phyloP scores from a whole-genome alignment of 2,888 invertebrate species.

The Syrphus vitripennis region DNA sequence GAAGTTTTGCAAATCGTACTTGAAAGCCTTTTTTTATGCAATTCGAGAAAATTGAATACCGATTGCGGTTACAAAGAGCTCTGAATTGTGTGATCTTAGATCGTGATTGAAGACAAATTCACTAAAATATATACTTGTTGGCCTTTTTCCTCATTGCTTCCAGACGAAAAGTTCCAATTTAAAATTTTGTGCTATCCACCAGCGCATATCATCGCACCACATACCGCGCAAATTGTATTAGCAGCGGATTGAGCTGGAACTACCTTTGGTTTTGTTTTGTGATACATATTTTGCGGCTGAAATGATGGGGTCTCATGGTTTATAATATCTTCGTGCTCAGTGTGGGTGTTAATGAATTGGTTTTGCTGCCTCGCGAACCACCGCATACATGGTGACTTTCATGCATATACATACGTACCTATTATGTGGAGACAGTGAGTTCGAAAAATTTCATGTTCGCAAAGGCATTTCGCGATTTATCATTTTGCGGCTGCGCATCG shows the following conservation, averaged over 20 bases:
- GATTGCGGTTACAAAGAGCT: constrained; percentile 56
- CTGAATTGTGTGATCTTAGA: constrained; percentile 41
- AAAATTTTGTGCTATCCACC: background rate
- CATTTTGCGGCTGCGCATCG: constrained; percentile 22
- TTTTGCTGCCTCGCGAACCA: constrained; percentile 34
- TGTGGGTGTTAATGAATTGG: constrained; percentile 68
- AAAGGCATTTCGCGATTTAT: constrained; percentile 50
- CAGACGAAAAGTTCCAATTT: background rate
- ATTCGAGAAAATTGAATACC: constrained; percentile 61
- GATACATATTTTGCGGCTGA: constrained; percentile 59
- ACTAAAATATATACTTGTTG: constrained; percentile 31
- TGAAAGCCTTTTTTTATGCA: constrained; percentile 40
- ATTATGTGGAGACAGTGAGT: constrained; percentile 24
- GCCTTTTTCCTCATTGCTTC: constrained; percentile 31
- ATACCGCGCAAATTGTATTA: constrained; percentile 25
- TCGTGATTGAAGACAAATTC: constrained; percentile 53
- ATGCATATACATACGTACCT: background rate
- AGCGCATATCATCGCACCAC: background rate
- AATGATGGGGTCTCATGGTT: constrained; percentile 53
- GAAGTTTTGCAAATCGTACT: constrained; percentile 59
- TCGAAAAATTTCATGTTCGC: constrained; percentile 48
- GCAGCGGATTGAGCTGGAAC: constrained; percentile 18
- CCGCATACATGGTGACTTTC: constrained; percentile 32
- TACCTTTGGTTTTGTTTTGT: background rate
- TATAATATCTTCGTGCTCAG: constrained; percentile 34